phyloP scores from a whole-genome alignment of 2,888 invertebrate species.

The Drosophila fulvimacula region DNA sequence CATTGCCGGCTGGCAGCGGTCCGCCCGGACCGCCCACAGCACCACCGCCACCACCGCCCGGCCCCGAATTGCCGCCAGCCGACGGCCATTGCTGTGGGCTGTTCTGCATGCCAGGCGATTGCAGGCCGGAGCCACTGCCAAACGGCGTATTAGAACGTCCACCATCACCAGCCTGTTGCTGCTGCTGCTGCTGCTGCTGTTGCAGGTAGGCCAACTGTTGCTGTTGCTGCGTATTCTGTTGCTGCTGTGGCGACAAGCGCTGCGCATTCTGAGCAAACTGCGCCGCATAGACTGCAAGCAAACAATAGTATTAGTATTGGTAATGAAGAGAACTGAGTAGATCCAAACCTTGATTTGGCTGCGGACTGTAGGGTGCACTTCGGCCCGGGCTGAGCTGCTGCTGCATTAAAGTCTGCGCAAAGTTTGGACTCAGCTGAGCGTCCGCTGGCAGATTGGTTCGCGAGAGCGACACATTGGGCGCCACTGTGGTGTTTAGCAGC shows the following conservation, averaged over 20 bases:
- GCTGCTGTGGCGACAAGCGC: slow-evolving; percentile 83
- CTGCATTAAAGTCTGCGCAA: slow-evolving; percentile 85
- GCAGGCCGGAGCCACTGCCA: slow-evolving; percentile 75
- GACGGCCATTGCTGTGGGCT: slow-evolving; percentile 75
- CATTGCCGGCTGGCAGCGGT: slow-evolving; percentile 56
- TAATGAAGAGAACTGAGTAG: rapidly evolving
- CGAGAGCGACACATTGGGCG: slow-evolving; percentile 95
- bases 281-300: slow-evolving; percentile 76
- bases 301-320: no score
- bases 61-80: slow-evolving; percentile 33
- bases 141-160: slow-evolving; percentile 69
- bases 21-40: slow-evolving; percentile 57
- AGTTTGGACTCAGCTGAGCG: slow-evolving; percentile 88
- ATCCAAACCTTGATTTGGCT: slow-evolving; percentile 82
- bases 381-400: slow-evolving; percentile 84
- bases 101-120: slow-evolving; percentile 83
- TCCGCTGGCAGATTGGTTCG: slow-evolving; percentile 87
- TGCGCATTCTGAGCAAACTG: slow-evolving; percentile 83
- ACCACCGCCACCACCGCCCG: slow-evolving; percentile 50
- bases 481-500: slow-evolving; percentile 91
- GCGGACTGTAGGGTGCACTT: slow-evolving; percentile 85
- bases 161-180: slow-evolving; percentile 61
- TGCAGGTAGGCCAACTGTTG: slow-evolving; percentile 62
- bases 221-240: slow-evolving; percentile 69
- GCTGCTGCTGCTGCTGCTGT: slow-evolving; percentile 70